Evolutionary conservation across 1,140 invertebrate species (phyloP).

Genomic region (Cheumatopsyche charites): DNA sequence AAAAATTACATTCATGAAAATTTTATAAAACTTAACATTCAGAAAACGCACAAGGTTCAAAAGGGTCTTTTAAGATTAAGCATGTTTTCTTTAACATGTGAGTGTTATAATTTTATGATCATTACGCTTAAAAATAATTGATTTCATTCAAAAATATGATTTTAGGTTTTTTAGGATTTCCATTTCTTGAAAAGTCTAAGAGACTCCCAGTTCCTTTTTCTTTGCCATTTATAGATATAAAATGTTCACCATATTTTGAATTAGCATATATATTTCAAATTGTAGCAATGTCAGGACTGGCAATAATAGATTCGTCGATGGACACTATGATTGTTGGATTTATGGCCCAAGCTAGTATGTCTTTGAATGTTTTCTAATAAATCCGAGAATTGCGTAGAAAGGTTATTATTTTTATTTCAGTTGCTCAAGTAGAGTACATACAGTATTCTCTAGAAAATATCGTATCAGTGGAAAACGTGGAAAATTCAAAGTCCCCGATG

Average conservation of each 20-base stretch:
- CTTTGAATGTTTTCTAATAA: not conserved
- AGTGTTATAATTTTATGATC: not conserved
- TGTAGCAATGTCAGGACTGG: slow-evolving; percentile 22
- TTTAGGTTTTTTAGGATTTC: slow-evolving; percentile 39
- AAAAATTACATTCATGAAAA: slow-evolving; percentile 31
- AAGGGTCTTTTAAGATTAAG: slow-evolving; percentile 34
- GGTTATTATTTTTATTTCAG: slow-evolving; percentile 25
- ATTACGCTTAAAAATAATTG: not conserved
- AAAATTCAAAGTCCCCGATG: not conserved
- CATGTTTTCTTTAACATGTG: slow-evolving; percentile 40
- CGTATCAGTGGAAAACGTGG: not conserved
- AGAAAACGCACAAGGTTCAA: slow-evolving; percentile 3
- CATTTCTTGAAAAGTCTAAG: slow-evolving; percentile 27
- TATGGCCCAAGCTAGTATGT: slow-evolving; percentile 45
- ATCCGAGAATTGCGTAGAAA: not conserved
- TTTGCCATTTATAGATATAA: slow-evolving; percentile 30
- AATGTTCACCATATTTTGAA: slow-evolving; percentile 34
- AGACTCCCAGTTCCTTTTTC: slow-evolving; percentile 31
- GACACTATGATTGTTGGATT: slow-evolving; percentile 40
- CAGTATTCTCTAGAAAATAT: slow-evolving; percentile 30
- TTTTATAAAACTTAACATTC: slow-evolving; percentile 21
- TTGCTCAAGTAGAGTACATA: slow-evolving; percentile 42
- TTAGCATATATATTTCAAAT: slow-evolving; percentile 35
- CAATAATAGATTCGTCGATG: slow-evolving; percentile 39
- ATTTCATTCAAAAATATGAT: not conserved